These are phyloP conservation scores for Dilophus febrilis DNA, from an alignment of 2,888 invertebrate species.

Conservation along the genomic window DNA sequence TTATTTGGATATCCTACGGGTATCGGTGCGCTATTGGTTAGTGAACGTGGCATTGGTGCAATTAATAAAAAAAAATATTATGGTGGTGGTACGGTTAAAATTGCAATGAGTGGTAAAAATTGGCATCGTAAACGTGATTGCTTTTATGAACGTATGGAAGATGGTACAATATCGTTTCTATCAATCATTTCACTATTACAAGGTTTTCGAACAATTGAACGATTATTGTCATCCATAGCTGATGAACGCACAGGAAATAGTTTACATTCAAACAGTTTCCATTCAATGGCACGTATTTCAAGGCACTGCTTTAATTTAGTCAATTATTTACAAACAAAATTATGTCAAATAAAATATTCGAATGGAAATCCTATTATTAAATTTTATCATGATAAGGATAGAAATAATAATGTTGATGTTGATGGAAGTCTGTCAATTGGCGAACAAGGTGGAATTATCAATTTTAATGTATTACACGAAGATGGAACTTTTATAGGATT, in stretches of 20 bases:
- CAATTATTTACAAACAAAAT: conserved; percentile 46
- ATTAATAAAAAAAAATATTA: conserved; percentile 53
- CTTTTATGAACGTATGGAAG: conserved; percentile 69
- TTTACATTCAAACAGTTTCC: conserved; percentile 6
- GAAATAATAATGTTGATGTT: conserved; percentile 47
- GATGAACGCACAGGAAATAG: neutral
- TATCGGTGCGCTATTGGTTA: conserved; percentile 71
- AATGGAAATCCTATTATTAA: conserved; percentile 52
- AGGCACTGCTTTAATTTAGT: conserved; percentile 61
- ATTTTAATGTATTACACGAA: conserved; percentile 68
- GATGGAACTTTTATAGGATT: conserved; percentile 74
- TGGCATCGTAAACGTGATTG: conserved; percentile 50
- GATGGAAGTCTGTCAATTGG: conserved; percentile 37
- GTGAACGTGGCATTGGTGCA: conserved; percentile 28
- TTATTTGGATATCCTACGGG: conserved; percentile 93
- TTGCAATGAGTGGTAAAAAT: conserved; percentile 54
- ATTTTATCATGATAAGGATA: conserved; percentile 59
- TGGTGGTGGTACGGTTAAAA: conserved; percentile 87
- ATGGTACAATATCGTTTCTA: conserved; percentile 80
- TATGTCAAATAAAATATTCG: conserved; percentile 45
- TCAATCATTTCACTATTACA: conserved; percentile 65
- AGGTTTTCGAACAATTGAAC: conserved; percentile 60
- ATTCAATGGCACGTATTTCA: conserved; percentile 45
- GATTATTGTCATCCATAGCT: conserved; percentile 35
- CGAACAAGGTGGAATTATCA: conserved; percentile 70